Conservation (phyloP, 2,113 vertebrate genomes). For the Oncorhynchus nerka region DNA sequence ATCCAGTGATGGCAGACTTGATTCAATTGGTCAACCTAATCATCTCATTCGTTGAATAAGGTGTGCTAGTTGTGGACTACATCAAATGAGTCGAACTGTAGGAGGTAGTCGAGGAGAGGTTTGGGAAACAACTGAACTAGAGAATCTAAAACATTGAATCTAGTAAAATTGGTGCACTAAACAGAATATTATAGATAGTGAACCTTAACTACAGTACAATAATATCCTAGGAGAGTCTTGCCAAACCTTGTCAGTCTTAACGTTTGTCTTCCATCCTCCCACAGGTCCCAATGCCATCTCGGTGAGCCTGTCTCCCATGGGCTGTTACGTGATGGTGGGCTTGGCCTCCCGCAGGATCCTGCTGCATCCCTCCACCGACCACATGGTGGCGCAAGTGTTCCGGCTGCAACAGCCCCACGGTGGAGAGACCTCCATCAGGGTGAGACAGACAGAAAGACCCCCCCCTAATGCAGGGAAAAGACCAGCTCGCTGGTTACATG, state of each 20-base stretch:
- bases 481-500: neutral
- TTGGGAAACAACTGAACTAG: too few relatives aligned
- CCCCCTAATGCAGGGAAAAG: neutral
- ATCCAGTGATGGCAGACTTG: too few relatives aligned
- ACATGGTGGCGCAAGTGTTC: conserved; percentile 99
- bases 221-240: too few relatives aligned
- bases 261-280: neutral
- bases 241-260: neutral
- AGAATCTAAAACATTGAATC: too few relatives aligned
- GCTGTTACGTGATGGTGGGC: conserved; percentile 97
- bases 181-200: neutral
- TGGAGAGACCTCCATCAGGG: conserved; percentile 97
- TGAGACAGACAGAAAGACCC: conserved; percentile 61
- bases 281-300: conserved; percentile 97
- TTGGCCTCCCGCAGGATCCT: conserved; percentile 94
- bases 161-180: too few relatives aligned
- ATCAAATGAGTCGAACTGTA: too few relatives aligned
- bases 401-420: conserved; percentile 96
- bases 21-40: too few relatives aligned
- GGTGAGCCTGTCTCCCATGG: conserved; percentile 96
- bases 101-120: too few relatives aligned
- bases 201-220: neutral
- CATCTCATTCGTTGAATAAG: too few relatives aligned
- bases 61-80: too few relatives aligned
- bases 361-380: conserved; percentile 95